Base-by-base conservation (phyloP, 2,888 invertebrate species). In the Lasioglossum leucozonium region DNA sequence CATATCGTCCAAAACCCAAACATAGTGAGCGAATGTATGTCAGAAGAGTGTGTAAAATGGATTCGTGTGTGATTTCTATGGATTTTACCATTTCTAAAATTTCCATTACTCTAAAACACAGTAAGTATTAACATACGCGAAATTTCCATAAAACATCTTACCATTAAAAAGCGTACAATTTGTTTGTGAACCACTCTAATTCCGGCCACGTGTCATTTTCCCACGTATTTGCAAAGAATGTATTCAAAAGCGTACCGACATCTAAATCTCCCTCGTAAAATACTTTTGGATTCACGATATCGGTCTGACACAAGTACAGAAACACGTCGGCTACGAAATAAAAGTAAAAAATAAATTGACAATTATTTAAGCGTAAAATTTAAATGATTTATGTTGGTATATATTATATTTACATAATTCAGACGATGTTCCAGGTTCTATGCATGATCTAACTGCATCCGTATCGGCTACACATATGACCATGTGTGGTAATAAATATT, bases 131-230 rank as follows among this genome's bases (percentile, higher is more conserved):
- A 22, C 62, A 72, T 42, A 40, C 11, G 4, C 18, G 72, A 75
- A 77, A n/a, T 30, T 30, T 65, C 37, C 55, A 67, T 55, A 58
- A 40, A 55, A 69, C 26, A 67, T 13, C 55, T 40, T 47, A 47
- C 42, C 26, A 11, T 26, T 83, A 71, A 72, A 34, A 26, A 34
- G 30, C 51, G 5, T 94, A 97, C 97, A 96, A 95, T 93, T 96
- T 96, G 92, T 96, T 95, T 26, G 96, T 95, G 92, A 97, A 95
- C 97, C 98, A 98, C 81, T 96, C 96, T 86, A 97, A 95, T 93
- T 97, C 97, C 18, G 96, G 94, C 98, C 98, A 98, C 89, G 96
- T 96, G 86, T 96, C 96, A 72, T 91, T 92, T 69, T 93, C 92
- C 95, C 94, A 95, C 0, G 92, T 88, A 55, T 92, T 92, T 18